Conservation (phyloP, 2,113 vertebrate genomes). For the Oreamnos americanus region DNA sequence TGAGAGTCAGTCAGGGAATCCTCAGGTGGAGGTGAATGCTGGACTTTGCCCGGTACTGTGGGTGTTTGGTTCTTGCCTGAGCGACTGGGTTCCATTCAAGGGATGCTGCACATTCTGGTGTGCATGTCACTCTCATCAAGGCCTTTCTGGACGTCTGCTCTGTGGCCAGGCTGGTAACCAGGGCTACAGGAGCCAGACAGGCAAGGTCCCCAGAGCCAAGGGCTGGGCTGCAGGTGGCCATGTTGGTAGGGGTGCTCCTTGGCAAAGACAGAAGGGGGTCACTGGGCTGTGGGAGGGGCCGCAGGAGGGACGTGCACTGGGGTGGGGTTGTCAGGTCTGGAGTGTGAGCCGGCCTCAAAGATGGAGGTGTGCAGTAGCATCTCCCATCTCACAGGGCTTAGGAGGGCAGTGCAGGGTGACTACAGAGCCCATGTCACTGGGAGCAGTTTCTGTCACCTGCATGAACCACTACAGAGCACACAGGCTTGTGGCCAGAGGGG, state of each 20-base stretch:
- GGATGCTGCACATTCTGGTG: background rate
- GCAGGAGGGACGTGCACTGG: background rate
- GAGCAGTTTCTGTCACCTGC: background rate
- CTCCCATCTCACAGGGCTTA: background rate
- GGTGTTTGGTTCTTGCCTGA: background rate
- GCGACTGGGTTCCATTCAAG: background rate
- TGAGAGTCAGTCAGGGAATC: background rate
- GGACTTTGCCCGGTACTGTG: accelerated
- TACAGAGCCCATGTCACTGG: no score
- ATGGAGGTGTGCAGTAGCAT: accelerated
- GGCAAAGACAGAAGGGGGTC: background rate
- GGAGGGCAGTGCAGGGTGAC: background rate
- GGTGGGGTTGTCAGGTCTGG: background rate
- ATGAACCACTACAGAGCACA: accelerated
- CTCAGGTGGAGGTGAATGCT: background rate
- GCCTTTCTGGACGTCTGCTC: background rate
- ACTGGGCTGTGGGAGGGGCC: background rate
- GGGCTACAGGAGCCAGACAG: background rate
- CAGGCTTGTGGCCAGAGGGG: background rate
- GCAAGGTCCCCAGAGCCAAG: background rate
- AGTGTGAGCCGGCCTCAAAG: background rate
- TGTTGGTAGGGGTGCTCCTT: background rate
- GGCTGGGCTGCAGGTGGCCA: background rate
- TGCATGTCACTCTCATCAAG: background rate
- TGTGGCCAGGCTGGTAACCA: background rate